Conservation (phyloP, 1,140 invertebrate genomes). For the Apis laboriosa region DNA sequence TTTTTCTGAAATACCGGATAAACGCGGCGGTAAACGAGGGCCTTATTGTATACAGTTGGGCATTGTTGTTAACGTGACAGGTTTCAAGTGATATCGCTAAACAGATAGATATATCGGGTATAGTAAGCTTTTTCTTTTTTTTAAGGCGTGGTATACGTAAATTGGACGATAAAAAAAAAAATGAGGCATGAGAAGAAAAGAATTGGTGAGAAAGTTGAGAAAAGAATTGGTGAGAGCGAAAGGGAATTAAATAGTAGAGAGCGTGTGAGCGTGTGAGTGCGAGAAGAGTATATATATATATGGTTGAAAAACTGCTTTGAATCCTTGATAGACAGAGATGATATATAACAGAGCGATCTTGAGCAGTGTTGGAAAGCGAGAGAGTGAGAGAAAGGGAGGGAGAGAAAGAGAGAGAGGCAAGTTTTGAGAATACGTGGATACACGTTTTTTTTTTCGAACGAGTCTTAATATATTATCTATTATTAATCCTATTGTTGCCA, state of each 20-base stretch:
- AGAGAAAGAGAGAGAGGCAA: slow-evolving; percentile 54
- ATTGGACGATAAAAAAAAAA: slow-evolving; percentile 8
- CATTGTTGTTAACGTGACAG: slow-evolving; percentile 79
- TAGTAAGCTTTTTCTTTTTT: slow-evolving; percentile 36
- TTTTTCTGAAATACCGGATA: slow-evolving; percentile 34
- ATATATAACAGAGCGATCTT: slow-evolving; percentile 19
- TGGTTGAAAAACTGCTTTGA: neutral
- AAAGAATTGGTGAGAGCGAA: slow-evolving; percentile 18
- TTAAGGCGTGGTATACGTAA: slow-evolving; percentile 32
- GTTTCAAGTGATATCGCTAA: slow-evolving; percentile 75
- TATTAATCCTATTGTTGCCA: slow-evolving; percentile 79
- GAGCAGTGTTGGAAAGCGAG: slow-evolving; percentile 4
- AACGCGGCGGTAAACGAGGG: slow-evolving; percentile 72
- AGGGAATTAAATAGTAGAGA: slow-evolving; percentile 17
- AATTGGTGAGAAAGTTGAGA: slow-evolving; percentile 19
- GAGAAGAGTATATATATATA: neutral
- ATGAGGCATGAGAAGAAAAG: neutral
- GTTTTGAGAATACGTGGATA: slow-evolving; percentile 33
- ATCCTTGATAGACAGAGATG: neutral
- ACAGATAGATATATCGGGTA: slow-evolving; percentile 73
- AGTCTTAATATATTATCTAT: slow-evolving; percentile 79
- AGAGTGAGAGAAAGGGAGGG: slow-evolving; percentile 23
- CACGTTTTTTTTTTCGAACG: slow-evolving; percentile 33
- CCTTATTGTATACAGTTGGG: slow-evolving; percentile 80
- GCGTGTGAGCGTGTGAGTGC: slow-evolving; percentile 5